Percentiles rank a stretch among this genome's conserved stretches.
Conservation (phyloP, 2,888 invertebrate genomes). For the Hirtodrosophila cameraria region DNA sequence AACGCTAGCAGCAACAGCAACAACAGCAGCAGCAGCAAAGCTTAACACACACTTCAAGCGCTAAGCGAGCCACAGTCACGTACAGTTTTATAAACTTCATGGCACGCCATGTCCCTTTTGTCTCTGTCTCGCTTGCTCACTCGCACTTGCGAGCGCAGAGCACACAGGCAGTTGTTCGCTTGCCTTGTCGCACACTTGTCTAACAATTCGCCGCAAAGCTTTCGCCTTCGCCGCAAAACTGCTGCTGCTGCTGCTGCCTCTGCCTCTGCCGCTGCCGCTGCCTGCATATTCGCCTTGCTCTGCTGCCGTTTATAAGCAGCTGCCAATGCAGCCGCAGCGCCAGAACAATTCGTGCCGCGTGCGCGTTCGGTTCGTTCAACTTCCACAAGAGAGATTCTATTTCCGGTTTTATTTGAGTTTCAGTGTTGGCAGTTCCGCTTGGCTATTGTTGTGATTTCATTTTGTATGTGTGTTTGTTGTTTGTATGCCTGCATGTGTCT, state of each 20-base stretch:
- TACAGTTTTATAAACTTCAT: constrained; percentile 74
- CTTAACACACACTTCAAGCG: constrained; percentile 71
- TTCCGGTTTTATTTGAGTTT: constrained; percentile 3
- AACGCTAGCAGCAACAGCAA: constrained; percentile 2
- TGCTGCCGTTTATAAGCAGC: constrained; percentile 57
- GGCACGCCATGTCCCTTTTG: constrained; percentile 47
- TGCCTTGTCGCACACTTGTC: constrained; percentile 13
- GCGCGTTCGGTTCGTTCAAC: constrained; percentile 78
- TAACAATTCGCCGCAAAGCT: constrained; percentile 65
- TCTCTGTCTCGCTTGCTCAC: constrained; percentile 14
- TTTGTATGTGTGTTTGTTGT: constrained; percentile 14
- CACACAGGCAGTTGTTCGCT: constrained; percentile 4
- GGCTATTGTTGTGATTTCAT: constrained; percentile 3
- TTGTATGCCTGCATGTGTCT: neutral
- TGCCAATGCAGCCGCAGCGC: constrained; percentile 36
- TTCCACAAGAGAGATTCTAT: constrained; percentile 20
- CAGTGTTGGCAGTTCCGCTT: constrained; percentile 12
- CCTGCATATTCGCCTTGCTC: constrained; percentile 10
- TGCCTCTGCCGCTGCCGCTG: neutral
- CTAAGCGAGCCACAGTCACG: constrained; percentile 71
- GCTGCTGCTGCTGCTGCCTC: neutral
- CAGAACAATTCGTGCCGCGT: constrained; percentile 76
- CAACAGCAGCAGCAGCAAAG: constrained; percentile 44
- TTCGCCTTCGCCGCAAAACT: constrained; percentile 46
- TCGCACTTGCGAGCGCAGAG: neutral